A percentile compares a stretch with the other conserved stretches of the same genome.
These are phyloP conservation scores for Drosophila anomalipes DNA, from an alignment of 2,888 invertebrate genomes.

Conservation along the genomic window DNA sequence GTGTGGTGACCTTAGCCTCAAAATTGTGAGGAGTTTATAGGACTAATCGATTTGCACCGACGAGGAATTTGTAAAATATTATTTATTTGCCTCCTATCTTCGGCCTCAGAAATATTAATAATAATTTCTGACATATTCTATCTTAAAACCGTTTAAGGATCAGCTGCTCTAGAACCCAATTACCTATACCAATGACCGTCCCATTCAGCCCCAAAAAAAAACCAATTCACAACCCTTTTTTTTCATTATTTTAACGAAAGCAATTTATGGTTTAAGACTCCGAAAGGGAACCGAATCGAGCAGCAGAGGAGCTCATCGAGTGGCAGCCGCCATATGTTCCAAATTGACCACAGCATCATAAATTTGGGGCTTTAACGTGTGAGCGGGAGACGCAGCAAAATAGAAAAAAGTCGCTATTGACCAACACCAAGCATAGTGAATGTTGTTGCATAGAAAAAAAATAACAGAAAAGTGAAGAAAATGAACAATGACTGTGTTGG, in stretches of 20 bases:
- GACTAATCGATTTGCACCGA: background rate
- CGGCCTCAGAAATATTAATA: background rate
- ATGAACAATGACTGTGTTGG: slow-evolving; percentile 30
- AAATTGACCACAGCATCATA: slow-evolving; percentile 78
- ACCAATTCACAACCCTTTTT: slow-evolving; percentile 62
- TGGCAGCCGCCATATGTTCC: slow-evolving; percentile 69
- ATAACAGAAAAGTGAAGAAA: slow-evolving; percentile 17
- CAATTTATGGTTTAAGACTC: slow-evolving; percentile 56
- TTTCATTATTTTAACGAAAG: slow-evolving; percentile 51
- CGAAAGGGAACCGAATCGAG: slow-evolving; percentile 33
- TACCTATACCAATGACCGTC: background rate
- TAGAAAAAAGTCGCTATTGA: slow-evolving; percentile 11
- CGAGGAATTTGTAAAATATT: background rate
- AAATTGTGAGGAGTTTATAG: background rate
- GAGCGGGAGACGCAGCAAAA: slow-evolving; percentile 20
- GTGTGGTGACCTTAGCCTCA: background rate
- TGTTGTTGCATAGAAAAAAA: slow-evolving; percentile 22
- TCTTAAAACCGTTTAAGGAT: slow-evolving; percentile 6
- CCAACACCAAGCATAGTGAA: slow-evolving; percentile 15
- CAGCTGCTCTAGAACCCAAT: slow-evolving; percentile 27
- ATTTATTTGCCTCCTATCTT: background rate
- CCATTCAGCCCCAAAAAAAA: slow-evolving; percentile 12
- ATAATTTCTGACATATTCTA: slow-evolving; percentile 5
- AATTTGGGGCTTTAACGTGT: slow-evolving; percentile 75
- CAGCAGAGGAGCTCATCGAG: slow-evolving; percentile 42